These are phyloP conservation scores for Lycodopsis pacificus DNA, from an alignment of 2,797 vertebrate genomes.

Conservation along the genomic window DNA sequence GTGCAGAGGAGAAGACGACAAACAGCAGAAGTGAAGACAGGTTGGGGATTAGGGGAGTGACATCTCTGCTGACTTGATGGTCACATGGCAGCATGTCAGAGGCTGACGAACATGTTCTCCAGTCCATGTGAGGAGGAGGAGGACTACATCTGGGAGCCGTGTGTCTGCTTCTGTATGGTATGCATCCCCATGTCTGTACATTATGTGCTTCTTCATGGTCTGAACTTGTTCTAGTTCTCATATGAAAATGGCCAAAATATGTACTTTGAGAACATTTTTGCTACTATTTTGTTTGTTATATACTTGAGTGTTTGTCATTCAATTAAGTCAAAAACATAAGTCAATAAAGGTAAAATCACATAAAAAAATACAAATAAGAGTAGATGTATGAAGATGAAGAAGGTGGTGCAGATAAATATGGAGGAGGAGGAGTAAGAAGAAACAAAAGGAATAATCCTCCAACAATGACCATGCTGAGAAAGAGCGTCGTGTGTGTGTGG, in stretches of 20 bases:
- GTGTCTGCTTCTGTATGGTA: background rate
- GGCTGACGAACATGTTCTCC: slow-evolving; percentile 46
- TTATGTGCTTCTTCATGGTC: background rate
- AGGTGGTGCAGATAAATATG: background rate
- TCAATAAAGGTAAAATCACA: background rate
- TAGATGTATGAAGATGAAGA: background rate
- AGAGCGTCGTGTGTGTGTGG: background rate
- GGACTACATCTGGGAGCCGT: slow-evolving; percentile 43
- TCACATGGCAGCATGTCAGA: slow-evolving; percentile 56
- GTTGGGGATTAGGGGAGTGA: slow-evolving; percentile 3
- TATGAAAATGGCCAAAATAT: background rate
- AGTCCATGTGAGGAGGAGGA: slow-evolving; percentile 25
- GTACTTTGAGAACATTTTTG: background rate
- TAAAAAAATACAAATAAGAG: background rate
- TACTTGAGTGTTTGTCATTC: background rate
- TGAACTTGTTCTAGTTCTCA: background rate
- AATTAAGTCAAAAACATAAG: background rate
- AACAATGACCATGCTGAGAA: slow-evolving; percentile 15
- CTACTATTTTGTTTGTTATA: background rate
- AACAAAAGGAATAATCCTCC: slow-evolving; percentile 18
- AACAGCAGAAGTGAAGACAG: background rate
- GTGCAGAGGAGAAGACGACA: slow-evolving; percentile 7
- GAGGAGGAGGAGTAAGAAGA: background rate
- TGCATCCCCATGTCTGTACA: background rate
- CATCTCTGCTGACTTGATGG: slow-evolving; percentile 65